Evolutionary conservation across 1,140 invertebrate genomes (phyloP), one percentile per base, ranked within the genome.

Genomic region (Oryctes rhinoceros): DNA sequence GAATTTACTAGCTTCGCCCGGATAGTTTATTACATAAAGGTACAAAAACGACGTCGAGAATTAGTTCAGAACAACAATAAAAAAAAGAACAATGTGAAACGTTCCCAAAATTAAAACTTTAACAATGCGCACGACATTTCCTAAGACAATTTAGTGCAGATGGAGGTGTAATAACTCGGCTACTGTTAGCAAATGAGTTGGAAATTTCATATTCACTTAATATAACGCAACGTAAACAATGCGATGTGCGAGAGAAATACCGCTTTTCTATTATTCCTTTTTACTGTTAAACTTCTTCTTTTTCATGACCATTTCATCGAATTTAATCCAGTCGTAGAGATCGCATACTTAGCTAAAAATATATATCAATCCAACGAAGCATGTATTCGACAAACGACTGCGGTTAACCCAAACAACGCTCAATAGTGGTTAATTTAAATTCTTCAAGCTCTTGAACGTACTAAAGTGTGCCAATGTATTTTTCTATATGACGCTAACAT

Each of bases 381-480:
- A 59, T 15, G 4, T 3, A n/a, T n/a, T 59, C 18, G 18, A 18
- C 53, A 6, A 44, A 18, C 15, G 15, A 18, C 5, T 59, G 53
- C 53, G 53, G 53, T 59, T 59, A 59, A 59, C 53, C 53, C 53
- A n/a, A 59, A 59, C 13, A 53, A 44, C 39, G 39, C 9, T 7
- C 39, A 44, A 59, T 6, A 59, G 15, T 59, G 15, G 18, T 59
- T 59, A 59, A 59, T 59, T 59, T 59, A 59, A 59, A 59, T 59
- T 59, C 53, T 18, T 18, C 13, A 59, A 18, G 15, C 53, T 59
- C 18, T n/a, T 59, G n/a, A 18, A 59, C 53, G 18, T 18, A 59
- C 53, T n/a, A 59, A 24, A 71, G 65, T 71, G 65, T 71, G 65
- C 65, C 65, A 71, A 71, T 30, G 20, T 37, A 71, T 71, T 71